phyloP scores from a whole-genome alignment of 2,888 invertebrate species.

The Eupithecia exiguata region DNA sequence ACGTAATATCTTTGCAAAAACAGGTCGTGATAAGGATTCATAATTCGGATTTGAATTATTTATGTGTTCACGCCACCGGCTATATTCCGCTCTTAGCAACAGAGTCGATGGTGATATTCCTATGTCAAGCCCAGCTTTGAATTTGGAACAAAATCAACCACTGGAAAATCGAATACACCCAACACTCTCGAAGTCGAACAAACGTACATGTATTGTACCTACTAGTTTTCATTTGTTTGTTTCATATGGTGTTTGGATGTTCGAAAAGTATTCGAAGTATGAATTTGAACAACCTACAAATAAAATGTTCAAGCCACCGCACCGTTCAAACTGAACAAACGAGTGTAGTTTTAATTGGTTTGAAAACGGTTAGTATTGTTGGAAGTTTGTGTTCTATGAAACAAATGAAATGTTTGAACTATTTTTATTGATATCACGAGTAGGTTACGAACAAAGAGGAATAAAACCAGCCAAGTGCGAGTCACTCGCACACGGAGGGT shows the following conservation, averaged over 20 bases:
- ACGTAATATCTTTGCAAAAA: slow-evolving; percentile 25
- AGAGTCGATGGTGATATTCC: neutral
- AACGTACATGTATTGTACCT: neutral
- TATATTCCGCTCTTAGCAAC: slow-evolving; percentile 12
- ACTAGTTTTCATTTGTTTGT: neutral
- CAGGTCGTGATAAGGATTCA: slow-evolving; percentile 28
- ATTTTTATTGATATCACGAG: neutral
- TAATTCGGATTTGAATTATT: slow-evolving; percentile 39
- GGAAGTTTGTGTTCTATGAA: neutral
- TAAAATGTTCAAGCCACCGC: neutral
- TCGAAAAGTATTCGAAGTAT: neutral
- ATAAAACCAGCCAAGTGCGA: no score
- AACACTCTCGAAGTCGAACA: neutral
- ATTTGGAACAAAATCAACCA: neutral
- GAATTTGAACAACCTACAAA: neutral
- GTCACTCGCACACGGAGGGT: no score
- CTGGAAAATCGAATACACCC: neutral
- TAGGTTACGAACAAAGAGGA: neutral
- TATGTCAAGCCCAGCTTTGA: neutral
- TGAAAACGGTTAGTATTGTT: neutral
- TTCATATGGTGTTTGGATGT: neutral
- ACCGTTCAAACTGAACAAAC: neutral
- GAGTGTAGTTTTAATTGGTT: neutral
- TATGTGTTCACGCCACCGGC: slow-evolving; percentile 27
- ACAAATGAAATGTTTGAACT: neutral